Evolutionary conservation across 2,888 invertebrate genomes (phyloP).

Genomic region (Spisula subtruncata): DNA sequence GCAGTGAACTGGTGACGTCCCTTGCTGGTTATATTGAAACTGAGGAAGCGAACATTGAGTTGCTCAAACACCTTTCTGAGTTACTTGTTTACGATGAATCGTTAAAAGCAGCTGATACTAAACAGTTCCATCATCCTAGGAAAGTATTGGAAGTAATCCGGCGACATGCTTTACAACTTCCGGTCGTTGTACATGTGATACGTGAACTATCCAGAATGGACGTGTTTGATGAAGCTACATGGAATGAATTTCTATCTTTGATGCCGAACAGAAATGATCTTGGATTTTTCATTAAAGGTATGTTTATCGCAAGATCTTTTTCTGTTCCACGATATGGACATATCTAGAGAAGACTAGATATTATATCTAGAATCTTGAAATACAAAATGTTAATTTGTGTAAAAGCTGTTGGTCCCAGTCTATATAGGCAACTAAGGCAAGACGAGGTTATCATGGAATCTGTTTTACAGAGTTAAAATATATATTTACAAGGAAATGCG

Average conservation of each 20-base stretch:
- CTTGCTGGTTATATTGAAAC: not conserved
- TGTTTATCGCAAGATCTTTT: not conserved
- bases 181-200: not conserved
- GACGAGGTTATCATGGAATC: no score
- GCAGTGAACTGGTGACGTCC: not conserved
- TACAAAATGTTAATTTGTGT: no score
- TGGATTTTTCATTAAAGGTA: not conserved
- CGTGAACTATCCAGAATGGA: not conserved
- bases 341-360: no score
- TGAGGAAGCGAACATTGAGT: not conserved
- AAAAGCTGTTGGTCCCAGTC: no score
- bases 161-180: not conserved
- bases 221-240: not conserved
- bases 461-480: no score
- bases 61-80: not conserved
- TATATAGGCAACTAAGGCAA: no score
- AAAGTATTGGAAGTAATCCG: not conserved
- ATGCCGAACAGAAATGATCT: not conserved
- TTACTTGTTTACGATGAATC: not conserved
- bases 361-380: no score
- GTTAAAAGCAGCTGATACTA: no score
- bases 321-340: no score
- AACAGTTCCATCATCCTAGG: not conserved
- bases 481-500: no score
- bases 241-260: not conserved